phyloP scores from a whole-genome alignment of 2,797 vertebrate species.

The Syngnathus acus region DNA sequence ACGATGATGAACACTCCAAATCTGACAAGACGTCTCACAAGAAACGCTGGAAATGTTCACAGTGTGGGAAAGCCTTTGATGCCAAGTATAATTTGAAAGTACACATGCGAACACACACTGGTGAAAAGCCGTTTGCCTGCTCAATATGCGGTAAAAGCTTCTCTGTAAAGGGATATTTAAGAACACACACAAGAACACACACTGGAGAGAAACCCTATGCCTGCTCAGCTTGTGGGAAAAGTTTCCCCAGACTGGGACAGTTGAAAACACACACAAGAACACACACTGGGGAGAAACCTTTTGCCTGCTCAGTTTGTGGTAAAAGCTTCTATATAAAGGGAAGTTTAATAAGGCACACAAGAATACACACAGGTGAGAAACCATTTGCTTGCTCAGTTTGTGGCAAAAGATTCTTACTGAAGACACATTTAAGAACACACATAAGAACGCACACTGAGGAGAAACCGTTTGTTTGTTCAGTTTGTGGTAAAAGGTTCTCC shows the following conservation, averaged over 20 bases:
- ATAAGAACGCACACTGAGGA: neutral
- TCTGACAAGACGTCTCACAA: neutral
- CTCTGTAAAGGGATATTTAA: neutral
- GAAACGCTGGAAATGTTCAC: neutral
- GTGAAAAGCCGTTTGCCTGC: neutral
- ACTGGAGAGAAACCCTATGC: neutral
- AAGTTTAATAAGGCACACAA: neutral
- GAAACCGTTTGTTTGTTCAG: neutral
- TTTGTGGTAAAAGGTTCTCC: neutral
- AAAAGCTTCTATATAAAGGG: neutral
- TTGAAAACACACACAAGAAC: neutral
- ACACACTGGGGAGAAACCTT: neutral
- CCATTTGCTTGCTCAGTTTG: neutral
- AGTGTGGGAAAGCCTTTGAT: neutral
- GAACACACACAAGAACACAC: neutral
- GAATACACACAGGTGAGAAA: neutral
- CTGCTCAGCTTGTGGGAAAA: neutral
- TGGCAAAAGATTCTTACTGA: neutral
- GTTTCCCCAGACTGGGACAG: neutral
- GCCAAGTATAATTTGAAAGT: constrained; percentile 1
- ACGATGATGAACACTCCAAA: neutral
- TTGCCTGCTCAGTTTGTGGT: neutral
- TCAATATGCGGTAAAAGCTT: neutral
- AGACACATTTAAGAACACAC: neutral
- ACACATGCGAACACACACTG: neutral